Evolutionary conservation across 2,113 vertebrate species (phyloP).

Genomic region (Protobothrops mucrosquamatus): DNA sequence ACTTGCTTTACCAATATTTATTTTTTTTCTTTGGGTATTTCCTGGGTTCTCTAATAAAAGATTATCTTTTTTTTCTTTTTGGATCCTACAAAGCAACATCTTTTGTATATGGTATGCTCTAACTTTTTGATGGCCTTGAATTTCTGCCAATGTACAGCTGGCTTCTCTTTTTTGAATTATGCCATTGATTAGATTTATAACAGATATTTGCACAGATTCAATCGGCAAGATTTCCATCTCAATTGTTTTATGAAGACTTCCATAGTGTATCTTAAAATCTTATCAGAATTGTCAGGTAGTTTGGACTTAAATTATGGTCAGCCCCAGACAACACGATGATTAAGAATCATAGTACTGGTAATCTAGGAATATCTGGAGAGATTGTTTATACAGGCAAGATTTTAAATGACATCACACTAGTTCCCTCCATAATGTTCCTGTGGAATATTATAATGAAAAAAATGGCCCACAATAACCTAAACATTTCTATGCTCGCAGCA

Average conservation of each 20-base stretch:
- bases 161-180: background rate
- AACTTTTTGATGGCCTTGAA: background rate
- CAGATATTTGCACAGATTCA: background rate
- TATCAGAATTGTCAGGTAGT: background rate
- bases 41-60: background rate
- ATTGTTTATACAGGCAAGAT: background rate
- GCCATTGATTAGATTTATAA: background rate
- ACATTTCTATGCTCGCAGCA: background rate
- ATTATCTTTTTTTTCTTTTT: background rate
- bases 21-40: background rate
- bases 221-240: background rate
- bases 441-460: background rate
- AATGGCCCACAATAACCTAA: background rate
- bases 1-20: background rate
- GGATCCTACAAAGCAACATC: background rate
- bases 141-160: background rate
- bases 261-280: background rate
- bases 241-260: background rate
- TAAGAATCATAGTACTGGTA: background rate
- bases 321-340: background rate
- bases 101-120: slow-evolving; percentile 4
- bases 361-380: background rate
- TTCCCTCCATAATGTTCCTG: background rate
- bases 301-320: background rate
- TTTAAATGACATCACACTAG: background rate